A percentile compares a stretch with the other conserved stretches of the same genome.
Evolutionary conservation across 2,888 invertebrate genomes (phyloP).

Genomic region (Latheticus oryzae): DNA sequence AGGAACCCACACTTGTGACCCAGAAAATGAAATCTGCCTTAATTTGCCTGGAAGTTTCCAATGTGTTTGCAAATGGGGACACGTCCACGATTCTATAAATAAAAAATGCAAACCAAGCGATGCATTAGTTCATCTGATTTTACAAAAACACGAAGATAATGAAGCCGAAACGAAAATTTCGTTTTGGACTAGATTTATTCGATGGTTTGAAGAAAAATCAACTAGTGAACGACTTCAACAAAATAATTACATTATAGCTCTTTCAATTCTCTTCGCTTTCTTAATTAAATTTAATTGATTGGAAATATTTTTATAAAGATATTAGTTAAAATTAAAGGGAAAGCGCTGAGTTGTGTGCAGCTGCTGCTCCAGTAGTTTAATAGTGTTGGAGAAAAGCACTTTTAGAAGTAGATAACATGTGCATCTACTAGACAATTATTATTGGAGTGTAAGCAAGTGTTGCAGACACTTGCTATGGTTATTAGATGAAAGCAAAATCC

Average conservation of each 20-base stretch:
- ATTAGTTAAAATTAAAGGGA: no score
- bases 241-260: background rate
- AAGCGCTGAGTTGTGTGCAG: no score
- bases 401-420: slow-evolving; percentile 28
- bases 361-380: slow-evolving; percentile 18
- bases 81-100: slow-evolving; percentile 54
- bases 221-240: background rate
- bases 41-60: slow-evolving; percentile 69
- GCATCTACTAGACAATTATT: slow-evolving; percentile 24
- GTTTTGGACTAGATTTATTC: slow-evolving; percentile 14
- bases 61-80: slow-evolving; percentile 69
- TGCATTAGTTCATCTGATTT: slow-evolving; percentile 54
- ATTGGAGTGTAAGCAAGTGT: slow-evolving; percentile 18
- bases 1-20: slow-evolving; percentile 63
- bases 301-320: background rate
- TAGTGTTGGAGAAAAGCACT: slow-evolving; percentile 4
- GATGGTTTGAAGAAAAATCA: slow-evolving; percentile 6
- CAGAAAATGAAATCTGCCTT: slow-evolving; percentile 67
- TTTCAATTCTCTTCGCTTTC: slow-evolving; percentile 5
- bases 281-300: background rate
- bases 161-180: slow-evolving; percentile 3
- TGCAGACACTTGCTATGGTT: slow-evolving; percentile 12
- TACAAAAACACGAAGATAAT: slow-evolving; percentile 44
- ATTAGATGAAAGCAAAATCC: slow-evolving; percentile 12
- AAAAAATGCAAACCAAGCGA: slow-evolving; percentile 55